Base-by-base conservation (phyloP, 53 echinoderm and acorn worm genomes). In the Mesocentrotus franciscanus region DNA sequence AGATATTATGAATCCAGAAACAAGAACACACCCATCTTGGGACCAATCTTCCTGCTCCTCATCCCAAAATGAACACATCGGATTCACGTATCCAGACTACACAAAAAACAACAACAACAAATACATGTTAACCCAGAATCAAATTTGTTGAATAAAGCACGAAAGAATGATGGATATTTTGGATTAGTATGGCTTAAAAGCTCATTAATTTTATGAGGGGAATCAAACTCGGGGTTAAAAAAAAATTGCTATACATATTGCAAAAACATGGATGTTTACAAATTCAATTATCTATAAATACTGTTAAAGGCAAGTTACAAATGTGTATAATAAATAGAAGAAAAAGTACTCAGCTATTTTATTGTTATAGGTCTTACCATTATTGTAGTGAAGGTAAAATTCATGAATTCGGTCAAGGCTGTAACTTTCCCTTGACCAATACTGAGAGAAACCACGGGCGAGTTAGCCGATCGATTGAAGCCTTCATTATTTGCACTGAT, bases 41-140 rank as follows among this genome's bases (percentile, higher is more conserved):
- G 90, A 57, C 90, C 90, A 90, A 14, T 90, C 90, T 22, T 30
- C 10, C 29, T 90, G 1, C 14, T 60, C 49, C 27, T 60, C 60
- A 60, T 90, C 90, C 90, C 90, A 90, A 60, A 90, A 90, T 90
- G 60, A 58, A n/a, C 90, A 90, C 60, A 60, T 58, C 7, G 90
- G 90, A 90, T 90, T 60, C 27, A 9, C 60, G 20, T 29, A 60
- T 14, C 90, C 90, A 56, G 90, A 29, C 90, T 90, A 29, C 9
- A 60, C 8, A 26, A 49, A 49, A 49, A 2, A 49, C 0, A 27
- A 33, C 5, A n/a, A 90, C 27, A 57, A 59, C 35, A 15, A 36
- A 42, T 16, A 1, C 1, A 39, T 30, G 12, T 10, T 7, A 30
- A 12, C 29, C 18, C 15, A 12, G 30, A 30, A 30, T 71, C 49